phyloP scores from a whole-genome alignment of 2,113 vertebrate species.

The Amphiprion ocellaris region DNA sequence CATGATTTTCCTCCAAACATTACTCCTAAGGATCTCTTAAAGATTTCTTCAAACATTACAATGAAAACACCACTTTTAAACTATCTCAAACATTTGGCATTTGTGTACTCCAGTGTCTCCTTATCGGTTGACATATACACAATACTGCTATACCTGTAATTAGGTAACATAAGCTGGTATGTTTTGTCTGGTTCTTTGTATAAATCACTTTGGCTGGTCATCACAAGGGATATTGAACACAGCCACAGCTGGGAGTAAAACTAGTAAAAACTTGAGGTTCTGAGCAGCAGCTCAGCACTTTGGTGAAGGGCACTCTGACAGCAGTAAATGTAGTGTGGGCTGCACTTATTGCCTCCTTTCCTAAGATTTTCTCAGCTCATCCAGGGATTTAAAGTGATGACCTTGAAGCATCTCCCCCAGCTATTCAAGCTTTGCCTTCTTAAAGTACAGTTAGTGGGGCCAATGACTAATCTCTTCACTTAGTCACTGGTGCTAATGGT shows the following conservation, averaged over 20 bases:
- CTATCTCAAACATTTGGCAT: neutral
- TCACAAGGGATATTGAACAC: neutral
- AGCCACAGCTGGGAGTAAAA: neutral
- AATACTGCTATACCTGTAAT: neutral
- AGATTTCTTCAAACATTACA: too few relatives aligned
- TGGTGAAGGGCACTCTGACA: slow-evolving; percentile 37
- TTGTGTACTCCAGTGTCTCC: neutral
- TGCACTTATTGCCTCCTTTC: slow-evolving; percentile 12
- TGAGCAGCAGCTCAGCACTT: slow-evolving; percentile 19
- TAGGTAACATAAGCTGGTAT: neutral
- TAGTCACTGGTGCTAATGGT: slow-evolving; percentile 12
- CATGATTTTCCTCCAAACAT: too few relatives aligned
- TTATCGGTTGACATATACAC: neutral
- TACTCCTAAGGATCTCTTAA: too few relatives aligned
- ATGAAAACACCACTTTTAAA: neutral
- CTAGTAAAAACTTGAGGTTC: neutral
- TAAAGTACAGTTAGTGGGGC: slow-evolving; percentile 1
- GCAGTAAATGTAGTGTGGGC: slow-evolving; percentile 20
- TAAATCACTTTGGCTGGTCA: slow-evolving; percentile 2
- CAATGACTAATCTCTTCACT: slow-evolving; percentile 20
- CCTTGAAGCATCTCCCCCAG: slow-evolving; percentile 33
- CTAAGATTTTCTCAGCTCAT: slow-evolving; percentile 43
- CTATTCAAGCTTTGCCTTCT: slow-evolving; percentile 5
- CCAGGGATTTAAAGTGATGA: slow-evolving; percentile 47
- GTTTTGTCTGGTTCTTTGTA: neutral